Evolutionary conservation across 2,113 vertebrate genomes (phyloP).

Genomic region (Aptenodytes patagonicus): DNA sequence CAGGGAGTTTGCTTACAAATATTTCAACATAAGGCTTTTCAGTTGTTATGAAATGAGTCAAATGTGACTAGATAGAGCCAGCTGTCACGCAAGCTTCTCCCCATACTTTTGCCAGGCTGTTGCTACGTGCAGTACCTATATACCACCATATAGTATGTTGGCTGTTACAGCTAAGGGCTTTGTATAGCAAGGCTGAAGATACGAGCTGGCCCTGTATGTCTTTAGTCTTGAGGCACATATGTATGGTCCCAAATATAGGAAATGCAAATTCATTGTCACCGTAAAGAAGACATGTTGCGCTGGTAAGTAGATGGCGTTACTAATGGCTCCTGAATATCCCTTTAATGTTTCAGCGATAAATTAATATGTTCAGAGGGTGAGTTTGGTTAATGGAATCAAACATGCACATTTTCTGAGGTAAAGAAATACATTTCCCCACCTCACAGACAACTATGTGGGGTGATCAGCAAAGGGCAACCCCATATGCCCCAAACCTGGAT

Average conservation of each 20-base stretch:
- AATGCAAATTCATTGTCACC: background rate
- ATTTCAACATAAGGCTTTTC: conserved; percentile 52
- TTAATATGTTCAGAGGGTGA: background rate
- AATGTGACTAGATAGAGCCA: conserved; percentile 38
- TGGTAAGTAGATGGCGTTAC: rapidly evolving
- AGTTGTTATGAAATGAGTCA: conserved; percentile 45
- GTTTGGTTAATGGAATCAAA: background rate
- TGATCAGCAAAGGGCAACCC: background rate
- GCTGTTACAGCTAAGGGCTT: background rate
- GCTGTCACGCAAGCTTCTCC: conserved; percentile 38
- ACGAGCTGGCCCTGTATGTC: background rate
- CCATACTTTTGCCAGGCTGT: conserved; percentile 3
- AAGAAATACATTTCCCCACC: background rate
- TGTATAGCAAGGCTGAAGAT: background rate
- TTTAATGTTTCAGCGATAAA: background rate
- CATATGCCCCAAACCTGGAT: background rate
- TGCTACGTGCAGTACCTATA: background rate
- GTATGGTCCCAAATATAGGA: background rate
- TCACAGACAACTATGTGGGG: rapidly evolving
- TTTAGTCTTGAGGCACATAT: background rate
- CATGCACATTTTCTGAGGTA: background rate
- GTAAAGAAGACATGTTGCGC: background rate
- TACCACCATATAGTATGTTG: background rate
- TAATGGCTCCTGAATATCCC: background rate
- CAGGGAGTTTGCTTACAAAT: conserved; percentile 40